Evolutionary conservation across 2,888 invertebrate species (phyloP).

Genomic region (Netelia virgata): DNA sequence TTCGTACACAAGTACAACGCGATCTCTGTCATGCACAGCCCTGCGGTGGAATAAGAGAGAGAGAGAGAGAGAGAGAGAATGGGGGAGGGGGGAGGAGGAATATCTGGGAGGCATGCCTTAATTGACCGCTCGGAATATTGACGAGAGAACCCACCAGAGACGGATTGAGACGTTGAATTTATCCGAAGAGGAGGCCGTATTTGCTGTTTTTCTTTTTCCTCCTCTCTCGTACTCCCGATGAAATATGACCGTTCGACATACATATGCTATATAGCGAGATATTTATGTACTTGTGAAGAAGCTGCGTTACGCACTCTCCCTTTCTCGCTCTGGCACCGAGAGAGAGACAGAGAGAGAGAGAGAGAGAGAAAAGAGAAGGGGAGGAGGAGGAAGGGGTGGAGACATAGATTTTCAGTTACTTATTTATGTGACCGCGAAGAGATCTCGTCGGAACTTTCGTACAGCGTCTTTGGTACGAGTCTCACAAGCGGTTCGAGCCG

Average conservation of each 20-base stretch:
- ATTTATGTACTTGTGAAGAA: slow-evolving; percentile 76
- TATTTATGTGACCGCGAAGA: slow-evolving; percentile 57
- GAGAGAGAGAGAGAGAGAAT: slow-evolving; percentile 62
- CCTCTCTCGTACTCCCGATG: slow-evolving; percentile 69
- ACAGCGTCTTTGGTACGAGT: background rate
- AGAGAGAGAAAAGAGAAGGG: no score
- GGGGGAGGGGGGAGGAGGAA: slow-evolving; percentile 30
- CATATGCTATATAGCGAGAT: slow-evolving; percentile 73
- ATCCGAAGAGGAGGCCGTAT: slow-evolving; percentile 71
- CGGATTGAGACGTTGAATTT: slow-evolving; percentile 81
- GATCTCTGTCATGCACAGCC: slow-evolving; percentile 30
- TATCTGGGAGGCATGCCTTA: slow-evolving; percentile 80
- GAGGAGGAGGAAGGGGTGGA: no score
- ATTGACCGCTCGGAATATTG: slow-evolving; percentile 81
- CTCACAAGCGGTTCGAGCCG: slow-evolving; percentile 4
- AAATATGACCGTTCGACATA: slow-evolving; percentile 79
- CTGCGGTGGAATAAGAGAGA: slow-evolving; percentile 36
- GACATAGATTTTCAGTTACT: slow-evolving; percentile 65
- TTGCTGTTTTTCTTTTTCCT: slow-evolving; percentile 40
- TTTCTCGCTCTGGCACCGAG: background rate
- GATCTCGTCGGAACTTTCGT: slow-evolving; percentile 36
- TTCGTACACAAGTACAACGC: slow-evolving; percentile 36
- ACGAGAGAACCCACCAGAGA: slow-evolving; percentile 76
- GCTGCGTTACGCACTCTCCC: slow-evolving; percentile 60
- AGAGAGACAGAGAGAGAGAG: no score